Conservation (phyloP, 2,888 invertebrate species). For the Caenorhabditis becei region DNA sequence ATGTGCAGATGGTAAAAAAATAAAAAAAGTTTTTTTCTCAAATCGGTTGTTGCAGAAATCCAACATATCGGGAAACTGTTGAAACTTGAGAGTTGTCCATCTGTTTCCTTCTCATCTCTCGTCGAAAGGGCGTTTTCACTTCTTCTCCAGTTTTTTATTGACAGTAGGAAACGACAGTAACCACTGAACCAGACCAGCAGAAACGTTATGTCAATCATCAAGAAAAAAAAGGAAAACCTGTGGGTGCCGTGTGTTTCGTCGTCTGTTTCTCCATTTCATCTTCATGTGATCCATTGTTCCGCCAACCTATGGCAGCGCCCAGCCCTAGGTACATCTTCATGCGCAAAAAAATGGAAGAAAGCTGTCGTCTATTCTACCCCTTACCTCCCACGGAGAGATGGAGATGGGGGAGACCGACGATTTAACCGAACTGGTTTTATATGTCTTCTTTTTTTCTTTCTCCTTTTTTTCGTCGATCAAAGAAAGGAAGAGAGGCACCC, state of each 20-base stretch:
- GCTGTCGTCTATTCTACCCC: slow-evolving; percentile 37
- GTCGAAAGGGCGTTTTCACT: slow-evolving; percentile 26
- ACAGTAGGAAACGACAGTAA: too few species aligned
- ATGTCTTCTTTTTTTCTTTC: slow-evolving; percentile 44
- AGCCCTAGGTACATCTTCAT: slow-evolving; percentile 37
- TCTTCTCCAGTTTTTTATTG: too few species aligned
- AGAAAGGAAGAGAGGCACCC: slow-evolving; percentile 51
- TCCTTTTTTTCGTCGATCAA: slow-evolving; percentile 54
- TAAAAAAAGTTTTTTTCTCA: slow-evolving; percentile 10
- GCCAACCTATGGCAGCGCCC: slow-evolving; percentile 18
- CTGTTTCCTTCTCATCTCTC: slow-evolving; percentile 9
- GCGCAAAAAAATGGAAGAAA: slow-evolving; percentile 22
- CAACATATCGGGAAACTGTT: background rate
- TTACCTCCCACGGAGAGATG: slow-evolving; percentile 47
- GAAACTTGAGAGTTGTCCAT: slow-evolving; percentile 9
- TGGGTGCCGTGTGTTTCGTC: background rate
- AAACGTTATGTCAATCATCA: slow-evolving; percentile 54
- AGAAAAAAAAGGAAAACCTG: slow-evolving; percentile 20
- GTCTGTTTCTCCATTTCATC: slow-evolving; percentile 31
- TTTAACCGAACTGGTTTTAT: slow-evolving; percentile 63
- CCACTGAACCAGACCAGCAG: slow-evolving; percentile 24
- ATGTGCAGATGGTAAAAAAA: slow-evolving; percentile 45
- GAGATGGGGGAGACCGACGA: slow-evolving; percentile 29
- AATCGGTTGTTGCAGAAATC: too few species aligned
- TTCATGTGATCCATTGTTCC: slow-evolving; percentile 32